A percentile compares a stretch with the other conserved stretches of the same genome.
Conservation (phyloP, 2,888 invertebrate genomes). For the Rotaria magnacalcarata region DNA sequence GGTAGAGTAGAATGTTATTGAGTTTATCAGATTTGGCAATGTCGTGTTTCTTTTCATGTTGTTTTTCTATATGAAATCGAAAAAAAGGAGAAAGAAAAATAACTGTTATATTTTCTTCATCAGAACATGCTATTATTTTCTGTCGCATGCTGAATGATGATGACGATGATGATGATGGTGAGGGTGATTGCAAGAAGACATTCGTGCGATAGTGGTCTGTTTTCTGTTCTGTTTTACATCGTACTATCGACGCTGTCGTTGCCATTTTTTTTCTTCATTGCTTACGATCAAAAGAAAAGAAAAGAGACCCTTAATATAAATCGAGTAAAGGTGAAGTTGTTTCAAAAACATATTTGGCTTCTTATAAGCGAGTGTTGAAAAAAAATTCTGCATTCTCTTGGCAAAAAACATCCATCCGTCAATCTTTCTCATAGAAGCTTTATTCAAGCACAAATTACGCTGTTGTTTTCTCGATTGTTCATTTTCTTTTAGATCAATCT, state of each 20-base stretch:
- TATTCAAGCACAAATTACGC: neutral
- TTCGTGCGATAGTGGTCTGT: neutral
- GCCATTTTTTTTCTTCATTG: neutral
- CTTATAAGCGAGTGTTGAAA: neutral
- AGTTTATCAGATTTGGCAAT: neutral
- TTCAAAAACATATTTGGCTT: neutral
- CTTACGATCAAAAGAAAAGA: neutral
- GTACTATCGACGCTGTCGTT: neutral
- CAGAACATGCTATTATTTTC: neutral
- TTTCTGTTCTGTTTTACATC: neutral
- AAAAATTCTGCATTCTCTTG: neutral
- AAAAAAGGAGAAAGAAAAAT: neutral
- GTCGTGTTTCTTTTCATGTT: neutral
- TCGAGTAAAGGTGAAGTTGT: neutral
- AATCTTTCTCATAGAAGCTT: no score
- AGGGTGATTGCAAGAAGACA: neutral
- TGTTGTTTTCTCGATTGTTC: neutral
- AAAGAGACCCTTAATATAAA: neutral
- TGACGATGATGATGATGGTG: no score
- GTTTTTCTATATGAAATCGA: neutral
- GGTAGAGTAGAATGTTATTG: neutral
- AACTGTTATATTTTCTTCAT: neutral
- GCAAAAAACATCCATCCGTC: no score
- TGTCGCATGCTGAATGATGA: neutral
- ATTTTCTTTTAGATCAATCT: neutral